These are phyloP conservation scores for Liasis olivaceus DNA, from an alignment of 2,797 vertebrate genomes.

Conservation along the genomic window DNA sequence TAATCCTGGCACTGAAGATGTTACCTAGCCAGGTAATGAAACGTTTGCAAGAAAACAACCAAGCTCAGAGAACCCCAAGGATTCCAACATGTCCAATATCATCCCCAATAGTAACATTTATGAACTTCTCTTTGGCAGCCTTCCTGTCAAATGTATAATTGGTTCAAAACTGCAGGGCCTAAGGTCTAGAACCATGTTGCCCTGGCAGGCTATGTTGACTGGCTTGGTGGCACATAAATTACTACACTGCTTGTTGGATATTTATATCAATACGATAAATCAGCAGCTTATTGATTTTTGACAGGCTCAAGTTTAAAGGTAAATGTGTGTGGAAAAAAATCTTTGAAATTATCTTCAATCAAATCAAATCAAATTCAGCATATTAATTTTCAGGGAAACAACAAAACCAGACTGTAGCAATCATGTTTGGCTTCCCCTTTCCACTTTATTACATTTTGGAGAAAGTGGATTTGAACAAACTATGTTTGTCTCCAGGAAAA, in stretches of 20 bases:
- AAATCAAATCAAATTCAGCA: neutral
- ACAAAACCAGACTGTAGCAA: neutral
- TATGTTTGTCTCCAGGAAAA: neutral
- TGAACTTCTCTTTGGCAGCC: neutral
- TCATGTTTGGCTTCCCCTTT: neutral
- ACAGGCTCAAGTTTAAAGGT: neutral
- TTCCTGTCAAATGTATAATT: neutral
- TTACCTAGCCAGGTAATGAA: too few species aligned
- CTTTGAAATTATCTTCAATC: neutral
- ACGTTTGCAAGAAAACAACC: too few species aligned
- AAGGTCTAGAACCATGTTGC: neutral
- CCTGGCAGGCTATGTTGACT: neutral
- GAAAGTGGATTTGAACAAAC: neutral
- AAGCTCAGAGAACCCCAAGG: too few species aligned
- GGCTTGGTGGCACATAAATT: neutral
- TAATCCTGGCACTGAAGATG: too few species aligned
- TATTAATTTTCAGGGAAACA: slow-evolving; percentile 3
- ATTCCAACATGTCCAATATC: neutral
- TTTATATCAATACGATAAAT: neutral
- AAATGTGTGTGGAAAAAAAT: neutral
- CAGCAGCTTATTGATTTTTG: neutral
- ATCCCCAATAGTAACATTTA: neutral
- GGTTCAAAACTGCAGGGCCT: neutral
- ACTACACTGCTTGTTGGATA: neutral
- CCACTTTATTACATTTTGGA: neutral